Percentiles rank a stretch among this genome's conserved stretches.
These are phyloP conservation scores for Pegoplata infirma DNA, from an alignment of 2,888 invertebrate species.

Conservation along the genomic window DNA sequence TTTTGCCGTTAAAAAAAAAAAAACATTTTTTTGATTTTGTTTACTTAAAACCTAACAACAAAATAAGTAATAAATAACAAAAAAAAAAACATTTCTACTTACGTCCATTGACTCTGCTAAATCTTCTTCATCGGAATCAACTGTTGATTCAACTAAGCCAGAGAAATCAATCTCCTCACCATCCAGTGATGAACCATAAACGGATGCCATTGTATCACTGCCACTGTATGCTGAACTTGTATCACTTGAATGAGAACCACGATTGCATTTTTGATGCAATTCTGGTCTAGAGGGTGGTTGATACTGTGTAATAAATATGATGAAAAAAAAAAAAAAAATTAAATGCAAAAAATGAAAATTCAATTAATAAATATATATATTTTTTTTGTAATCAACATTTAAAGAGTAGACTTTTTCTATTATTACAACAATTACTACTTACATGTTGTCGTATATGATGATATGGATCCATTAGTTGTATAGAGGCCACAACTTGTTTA, in stretches of 20 bases:
- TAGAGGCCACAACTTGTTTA: conserved; percentile 49
- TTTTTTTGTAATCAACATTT: conserved; percentile 49
- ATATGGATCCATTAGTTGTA: conserved; percentile 73
- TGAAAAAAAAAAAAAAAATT: not conserved
- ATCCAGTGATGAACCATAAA: conserved; percentile 90
- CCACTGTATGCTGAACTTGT: conserved; percentile 98
- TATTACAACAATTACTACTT: conserved; percentile 61
- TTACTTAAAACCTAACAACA: no score
- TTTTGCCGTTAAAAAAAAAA: no score
- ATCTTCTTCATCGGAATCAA: conserved; percentile 96
- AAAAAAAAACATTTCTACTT: conserved; percentile 72
- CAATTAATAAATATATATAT: conserved; percentile 48
- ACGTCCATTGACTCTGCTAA: conserved; percentile 93
- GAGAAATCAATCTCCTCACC: conserved; percentile 93
- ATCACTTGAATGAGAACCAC: conserved; percentile 93
- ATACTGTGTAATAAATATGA: conserved; percentile 49
- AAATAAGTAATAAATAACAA: not conserved
- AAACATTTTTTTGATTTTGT: no score
- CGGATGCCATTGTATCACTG: conserved; percentile 96
- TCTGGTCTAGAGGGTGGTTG: conserved; percentile 80
- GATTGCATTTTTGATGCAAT: conserved; percentile 90
- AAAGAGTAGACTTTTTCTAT: conserved; percentile 42
- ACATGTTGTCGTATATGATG: conserved; percentile 75
- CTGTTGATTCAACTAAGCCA: conserved; percentile 95
- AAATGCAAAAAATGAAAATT: not conserved